Evolutionary conservation across 1,140 invertebrate species (phyloP).

Genomic region (Vanessa atalanta): DNA sequence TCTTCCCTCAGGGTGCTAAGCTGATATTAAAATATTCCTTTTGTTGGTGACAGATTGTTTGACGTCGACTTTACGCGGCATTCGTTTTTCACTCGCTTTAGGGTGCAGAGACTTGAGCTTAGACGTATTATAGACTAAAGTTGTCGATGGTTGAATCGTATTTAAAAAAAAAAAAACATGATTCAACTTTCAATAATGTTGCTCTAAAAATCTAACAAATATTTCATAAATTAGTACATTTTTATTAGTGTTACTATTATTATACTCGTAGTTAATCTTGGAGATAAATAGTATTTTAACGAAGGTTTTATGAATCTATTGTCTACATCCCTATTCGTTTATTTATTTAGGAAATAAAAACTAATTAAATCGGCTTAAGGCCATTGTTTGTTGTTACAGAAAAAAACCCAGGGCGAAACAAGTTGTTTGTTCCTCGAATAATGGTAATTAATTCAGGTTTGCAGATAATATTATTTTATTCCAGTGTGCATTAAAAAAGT

Average conservation of each 20-base stretch:
- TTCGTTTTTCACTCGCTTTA: slow-evolving; percentile 30
- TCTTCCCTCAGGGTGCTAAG: slow-evolving; percentile 25
- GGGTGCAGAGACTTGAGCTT: slow-evolving; percentile 10
- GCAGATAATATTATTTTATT: background rate
- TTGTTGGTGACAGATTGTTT: slow-evolving; percentile 38
- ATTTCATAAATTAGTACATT: too few species aligned
- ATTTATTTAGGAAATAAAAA: slow-evolving; percentile 11
- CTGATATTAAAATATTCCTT: slow-evolving; percentile 35
- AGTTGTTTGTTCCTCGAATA: background rate
- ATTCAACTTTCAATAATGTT: too few species aligned
- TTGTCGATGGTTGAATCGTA: background rate
- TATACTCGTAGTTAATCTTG: too few species aligned
- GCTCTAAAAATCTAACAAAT: too few species aligned
- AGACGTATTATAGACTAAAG: slow-evolving; percentile 6
- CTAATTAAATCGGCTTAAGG: background rate
- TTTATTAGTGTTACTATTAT: too few species aligned
- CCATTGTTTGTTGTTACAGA: background rate
- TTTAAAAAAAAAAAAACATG: too few species aligned
- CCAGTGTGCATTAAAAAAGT: too few species aligned
- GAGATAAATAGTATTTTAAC: background rate
- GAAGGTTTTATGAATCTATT: background rate
- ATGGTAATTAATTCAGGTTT: background rate
- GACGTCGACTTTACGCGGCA: slow-evolving; percentile 31
- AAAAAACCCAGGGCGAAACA: background rate
- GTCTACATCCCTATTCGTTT: background rate